Base-by-base conservation (phyloP, 1,140 invertebrate genomes). In the Acromyrmex heyeri region DNA sequence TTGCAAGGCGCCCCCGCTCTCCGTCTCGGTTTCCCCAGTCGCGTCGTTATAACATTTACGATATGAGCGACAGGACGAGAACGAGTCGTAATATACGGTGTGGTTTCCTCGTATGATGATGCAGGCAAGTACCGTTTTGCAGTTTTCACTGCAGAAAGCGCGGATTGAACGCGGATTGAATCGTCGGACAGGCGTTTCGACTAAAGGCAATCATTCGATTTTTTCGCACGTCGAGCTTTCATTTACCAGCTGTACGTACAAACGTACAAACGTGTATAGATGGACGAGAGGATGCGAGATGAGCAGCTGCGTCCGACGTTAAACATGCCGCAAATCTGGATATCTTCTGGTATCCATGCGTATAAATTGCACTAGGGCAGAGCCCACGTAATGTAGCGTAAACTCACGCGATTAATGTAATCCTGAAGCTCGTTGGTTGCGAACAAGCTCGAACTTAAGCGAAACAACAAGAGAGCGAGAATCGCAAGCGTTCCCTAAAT, bases 41-140 rank as follows among this genome's bases (percentile, higher is more conserved):
- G 64, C 55, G 57, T 73, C 79, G 34, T 82, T 79, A 34, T 87
- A 81, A 83, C 62, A 55, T 57, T 85, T 75, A 69, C 59, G 79
- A 75, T 64, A 53, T 38, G 55, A 57, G 21, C 64, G 73, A 27
- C 69, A 14, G 21, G 48, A 57, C 21, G 53, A 6, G 34, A n/a
- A 82, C n/a, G 62, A 21, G 59, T 21, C 34, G 55, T 62, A 30
- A 81, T 81, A 21, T 18, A 38, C 50, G 16, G 4, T 4, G 38
- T 18, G 44, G 2, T 30, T 50, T 75, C 14, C 55, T 64, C 38
- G 30, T 62, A 16, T 21, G 72, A 62, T 24, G 57, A 77, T 38
- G 76, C 59, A 14, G 48, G 18, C 62, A n/a, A 24, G 55, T 8
- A 14, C 48, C 48, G 48, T 24, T 24, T 24, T 24, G 14, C 48